phyloP scores from a whole-genome alignment of 1,140 invertebrate species.

The Drosophila guanche region DNA sequence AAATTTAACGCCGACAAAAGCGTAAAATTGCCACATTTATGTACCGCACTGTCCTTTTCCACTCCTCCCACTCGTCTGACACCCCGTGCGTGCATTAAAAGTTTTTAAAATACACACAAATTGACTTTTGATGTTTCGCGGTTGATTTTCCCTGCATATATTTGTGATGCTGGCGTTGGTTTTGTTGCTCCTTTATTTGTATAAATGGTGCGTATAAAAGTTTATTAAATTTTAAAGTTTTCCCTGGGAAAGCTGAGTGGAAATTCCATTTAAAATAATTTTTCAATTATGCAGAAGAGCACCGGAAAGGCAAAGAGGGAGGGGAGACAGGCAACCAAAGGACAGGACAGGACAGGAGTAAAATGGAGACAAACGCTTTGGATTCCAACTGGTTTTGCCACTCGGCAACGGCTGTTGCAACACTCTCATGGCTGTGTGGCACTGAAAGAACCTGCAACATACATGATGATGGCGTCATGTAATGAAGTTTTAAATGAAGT shows the following conservation, averaged over 20 bases:
- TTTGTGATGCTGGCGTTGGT: constrained; percentile 32
- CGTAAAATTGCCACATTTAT: constrained; percentile 79
- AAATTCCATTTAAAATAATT: constrained; percentile 76
- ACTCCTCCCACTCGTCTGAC: background rate
- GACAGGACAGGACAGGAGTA: constrained; percentile 11
- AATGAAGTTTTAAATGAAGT: constrained; percentile 81
- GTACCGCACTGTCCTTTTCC: constrained; percentile 49
- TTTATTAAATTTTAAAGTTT: constrained; percentile 78
- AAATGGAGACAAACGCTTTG: constrained; percentile 36
- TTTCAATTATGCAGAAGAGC: constrained; percentile 67
- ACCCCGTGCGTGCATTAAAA: constrained; percentile 67
- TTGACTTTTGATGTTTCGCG: constrained; percentile 80
- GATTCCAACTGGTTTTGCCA: constrained; percentile 57
- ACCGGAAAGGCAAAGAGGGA: too few relatives aligned
- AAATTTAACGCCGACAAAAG: constrained; percentile 77
- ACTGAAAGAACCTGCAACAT: background rate
- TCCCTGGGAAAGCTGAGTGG: constrained; percentile 17
- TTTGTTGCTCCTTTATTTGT: constrained; percentile 27
- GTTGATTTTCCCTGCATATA: constrained; percentile 60
- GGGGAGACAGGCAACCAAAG: too few relatives aligned
- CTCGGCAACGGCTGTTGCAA: constrained; percentile 53
- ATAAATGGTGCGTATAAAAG: constrained; percentile 76
- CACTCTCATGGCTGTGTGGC: constrained; percentile 10
- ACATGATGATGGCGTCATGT: constrained; percentile 43
- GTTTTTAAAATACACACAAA: constrained; percentile 76